A percentile compares a stretch with the other conserved stretches of the same genome.
These are phyloP conservation scores for Hippocampus mohnikei DNA, from an alignment of 2,113 vertebrate genomes.

Conservation along the genomic window DNA sequence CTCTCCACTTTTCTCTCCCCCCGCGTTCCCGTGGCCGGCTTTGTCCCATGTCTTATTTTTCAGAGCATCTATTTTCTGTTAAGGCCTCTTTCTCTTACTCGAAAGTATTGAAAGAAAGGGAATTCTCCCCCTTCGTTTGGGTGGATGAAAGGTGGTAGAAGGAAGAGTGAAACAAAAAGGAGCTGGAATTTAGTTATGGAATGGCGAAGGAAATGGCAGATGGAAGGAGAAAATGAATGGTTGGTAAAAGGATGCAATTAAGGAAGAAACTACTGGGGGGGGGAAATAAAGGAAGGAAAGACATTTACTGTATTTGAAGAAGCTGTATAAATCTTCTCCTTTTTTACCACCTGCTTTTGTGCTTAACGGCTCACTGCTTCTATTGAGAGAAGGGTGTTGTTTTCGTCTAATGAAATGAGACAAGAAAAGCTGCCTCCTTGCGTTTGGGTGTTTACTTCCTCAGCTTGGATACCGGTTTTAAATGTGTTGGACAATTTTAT, in stretches of 20 bases:
- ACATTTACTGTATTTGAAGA: conserved; percentile 70
- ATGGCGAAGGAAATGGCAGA: conserved; percentile 57
- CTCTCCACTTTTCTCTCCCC: conserved; percentile 27
- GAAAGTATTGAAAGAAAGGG: conserved; percentile 50
- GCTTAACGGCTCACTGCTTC: conserved; percentile 27
- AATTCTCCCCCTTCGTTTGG: conserved; percentile 49
- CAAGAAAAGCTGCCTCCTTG: conserved; percentile 42
- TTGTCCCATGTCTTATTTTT: conserved; percentile 70
- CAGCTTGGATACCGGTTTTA: conserved; percentile 18
- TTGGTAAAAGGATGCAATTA: conserved; percentile 69
- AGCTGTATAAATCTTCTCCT: conserved; percentile 55
- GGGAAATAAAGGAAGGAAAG: conserved; percentile 52
- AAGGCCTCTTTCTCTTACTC: conserved; percentile 56
- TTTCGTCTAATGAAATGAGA: conserved; percentile 61
- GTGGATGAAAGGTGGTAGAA: conserved; percentile 53
- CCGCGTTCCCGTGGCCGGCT: conserved; percentile 36
- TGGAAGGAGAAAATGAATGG: conserved; percentile 48
- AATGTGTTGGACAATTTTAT: conserved; percentile 11
- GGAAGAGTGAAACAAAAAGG: conserved; percentile 69
- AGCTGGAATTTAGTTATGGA: conserved; percentile 69
- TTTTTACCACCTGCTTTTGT: conserved; percentile 41
- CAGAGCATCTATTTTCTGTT: conserved; percentile 68
- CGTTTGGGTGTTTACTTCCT: conserved; percentile 55
- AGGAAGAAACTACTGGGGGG: conserved; percentile 52
- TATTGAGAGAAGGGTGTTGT: conserved; percentile 48